Base-by-base conservation (phyloP, 2,797 vertebrate species). In the Sebastes oblongus region DNA sequence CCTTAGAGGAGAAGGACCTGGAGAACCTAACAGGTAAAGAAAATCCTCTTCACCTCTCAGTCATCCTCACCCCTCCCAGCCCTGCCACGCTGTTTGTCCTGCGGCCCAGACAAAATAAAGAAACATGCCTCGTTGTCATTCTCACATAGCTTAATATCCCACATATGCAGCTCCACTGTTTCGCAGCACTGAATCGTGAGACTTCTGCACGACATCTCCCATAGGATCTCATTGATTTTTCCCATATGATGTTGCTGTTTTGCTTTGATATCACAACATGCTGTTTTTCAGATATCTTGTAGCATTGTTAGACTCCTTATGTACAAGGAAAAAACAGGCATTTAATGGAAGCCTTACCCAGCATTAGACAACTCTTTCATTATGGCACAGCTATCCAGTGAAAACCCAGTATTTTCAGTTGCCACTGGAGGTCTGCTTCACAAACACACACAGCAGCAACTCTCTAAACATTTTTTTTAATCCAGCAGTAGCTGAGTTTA, bases 1-100 rank as follows among this genome's bases (percentile, higher is more conserved):
- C 97, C 78, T 92, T 98, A 80, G 98, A 99, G 72, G 98, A 99
- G 80, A 99, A 99, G 93, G 98, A 99, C 89, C 92, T 98, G 92
- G 98, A 99, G 90, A 99, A 97, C 90, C 80, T 97, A 88, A 95
- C 98, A 60, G 98, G 98, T 99, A 97, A 89, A 76, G 67, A 24
- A 72, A 72, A 27, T 75, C 61, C 65, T 75, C 62, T 16, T 68
- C 75, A 8, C 36, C 36, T 56, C 30, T 25, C 54, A 29, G 66
- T 69, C 56, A 52, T 11, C n/a, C 69, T 42, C 32, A 29, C 20
- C 46, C 60, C 25, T 71, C 30, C 32, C 36, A 20, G 14, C 68
- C 27, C 39, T 32, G 5, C 54, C 55, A 3, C 7, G 5, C 14
- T 27, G 20, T 27, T 36, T 24, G 13, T 34, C 55, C 83, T 55